Percentiles rank a stretch among this genome's conserved stretches.
Evolutionary conservation across 2,113 vertebrate genomes (phyloP).

Genomic region (Ovibos moschatus): DNA sequence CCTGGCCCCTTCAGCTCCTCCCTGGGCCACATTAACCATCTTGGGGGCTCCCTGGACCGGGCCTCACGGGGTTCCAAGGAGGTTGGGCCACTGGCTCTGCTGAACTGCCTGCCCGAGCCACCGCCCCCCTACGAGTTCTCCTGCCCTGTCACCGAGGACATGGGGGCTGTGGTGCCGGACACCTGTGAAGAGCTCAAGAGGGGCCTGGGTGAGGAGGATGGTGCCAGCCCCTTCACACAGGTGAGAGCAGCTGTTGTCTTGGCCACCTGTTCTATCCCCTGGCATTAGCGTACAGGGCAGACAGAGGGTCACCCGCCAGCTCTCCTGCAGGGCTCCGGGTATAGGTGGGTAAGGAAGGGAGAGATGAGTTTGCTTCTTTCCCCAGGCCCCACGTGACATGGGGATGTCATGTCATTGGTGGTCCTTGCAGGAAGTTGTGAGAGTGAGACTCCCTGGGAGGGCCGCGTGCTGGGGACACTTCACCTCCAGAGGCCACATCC

Average conservation of each 20-base stretch:
- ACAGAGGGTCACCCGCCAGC: neutral
- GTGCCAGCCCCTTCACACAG: slow-evolving; percentile 88
- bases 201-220: slow-evolving; percentile 91
- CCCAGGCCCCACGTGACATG: accelerated
- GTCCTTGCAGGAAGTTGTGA: neutral
- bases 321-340: neutral
- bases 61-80: slow-evolving; percentile 81
- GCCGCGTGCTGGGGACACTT: neutral
- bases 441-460: neutral
- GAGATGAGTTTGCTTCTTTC: neutral
- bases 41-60: slow-evolving; percentile 92
- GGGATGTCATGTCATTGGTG: neutral
- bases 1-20: slow-evolving; percentile 93
- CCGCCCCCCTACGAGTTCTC: slow-evolving; percentile 93
- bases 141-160: slow-evolving; percentile 88
- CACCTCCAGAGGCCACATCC: neutral
- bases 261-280: neutral
- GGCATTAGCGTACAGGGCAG: neutral
- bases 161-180: slow-evolving; percentile 89
- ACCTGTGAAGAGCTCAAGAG: slow-evolving; percentile 92
- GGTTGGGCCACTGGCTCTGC: slow-evolving; percentile 82
- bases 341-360: neutral
- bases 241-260: slow-evolving; percentile 73
- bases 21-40: slow-evolving; percentile 95
- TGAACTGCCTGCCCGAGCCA: slow-evolving; percentile 90